phyloP scores from a whole-genome alignment of 2,797 vertebrate species.

The Lagothrix lagotricha region DNA sequence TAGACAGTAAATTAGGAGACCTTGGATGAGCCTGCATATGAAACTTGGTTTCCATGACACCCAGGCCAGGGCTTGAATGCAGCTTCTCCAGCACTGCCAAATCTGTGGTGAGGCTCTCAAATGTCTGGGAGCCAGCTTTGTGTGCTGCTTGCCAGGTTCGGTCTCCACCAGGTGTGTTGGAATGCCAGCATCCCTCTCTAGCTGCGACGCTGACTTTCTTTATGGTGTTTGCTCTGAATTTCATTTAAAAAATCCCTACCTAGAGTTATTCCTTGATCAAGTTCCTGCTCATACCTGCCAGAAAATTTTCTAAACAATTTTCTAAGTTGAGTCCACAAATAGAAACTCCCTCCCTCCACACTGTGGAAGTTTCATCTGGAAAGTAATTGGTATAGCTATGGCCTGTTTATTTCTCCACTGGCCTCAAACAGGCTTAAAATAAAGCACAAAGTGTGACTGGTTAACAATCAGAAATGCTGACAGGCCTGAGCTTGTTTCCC shows the following conservation, averaged over 20 bases:
- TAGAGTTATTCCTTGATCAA: constrained; percentile 41
- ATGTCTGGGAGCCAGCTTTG: not conserved
- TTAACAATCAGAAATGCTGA: not conserved
- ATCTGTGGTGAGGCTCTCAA: not conserved
- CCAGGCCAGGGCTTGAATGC: not conserved
- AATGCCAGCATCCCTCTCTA: constrained; percentile 19
- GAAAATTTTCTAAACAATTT: constrained; percentile 40
- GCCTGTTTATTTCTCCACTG: not conserved
- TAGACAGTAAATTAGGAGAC: not conserved
- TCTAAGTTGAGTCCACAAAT: constrained; percentile 49
- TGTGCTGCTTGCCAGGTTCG: not conserved
- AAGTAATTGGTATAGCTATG: not conserved
- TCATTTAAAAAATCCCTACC: constrained; percentile 4
- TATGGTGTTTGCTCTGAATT: not conserved
- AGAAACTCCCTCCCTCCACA: not conserved
- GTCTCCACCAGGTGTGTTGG: not conserved
- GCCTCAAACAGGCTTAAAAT: constrained; percentile 18
- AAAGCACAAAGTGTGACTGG: constrained; percentile 5
- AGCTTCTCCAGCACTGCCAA: not conserved
- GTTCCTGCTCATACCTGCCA: constrained; percentile 61
- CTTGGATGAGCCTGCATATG: not conserved
- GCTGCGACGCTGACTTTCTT: not conserved
- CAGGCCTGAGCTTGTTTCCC: not conserved
- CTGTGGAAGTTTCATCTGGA: not conserved
- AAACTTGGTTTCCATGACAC: not conserved